Evolutionary conservation across 2,888 invertebrate genomes (phyloP), one percentile per base, ranked within the genome.

Genomic region (Asteroscopus sphinx): DNA sequence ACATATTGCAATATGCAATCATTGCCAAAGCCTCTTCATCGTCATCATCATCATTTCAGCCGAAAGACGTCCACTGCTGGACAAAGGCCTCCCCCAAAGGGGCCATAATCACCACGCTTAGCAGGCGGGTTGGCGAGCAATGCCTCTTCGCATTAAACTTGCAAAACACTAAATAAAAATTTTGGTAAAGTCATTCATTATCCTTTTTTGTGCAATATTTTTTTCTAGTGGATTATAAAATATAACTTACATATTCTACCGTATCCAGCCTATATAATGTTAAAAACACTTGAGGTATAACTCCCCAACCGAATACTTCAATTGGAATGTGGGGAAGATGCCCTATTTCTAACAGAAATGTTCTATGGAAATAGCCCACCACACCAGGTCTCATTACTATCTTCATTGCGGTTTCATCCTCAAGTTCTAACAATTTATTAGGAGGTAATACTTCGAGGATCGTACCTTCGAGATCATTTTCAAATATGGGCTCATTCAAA

Each of bases 221-320:
- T 12, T n/a, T 3, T 12, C 2, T 12, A 32, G 12, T n/a, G 12
- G 4, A 32, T 35, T 21, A 21, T 21, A 3, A 3, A 21, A 35
- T 15, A 28, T 3, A 9, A 80, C 83, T 81, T 75, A 91, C 88
- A 7, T 86, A 63, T 21, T 75, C 72, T 25, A 88, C 70, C 32
- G 88, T 77, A 39, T 83, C 78, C 9, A 91, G 89, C 59, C 95
- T 91, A 8, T 91, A 92, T 16, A 95, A 76, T 37, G 86, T 85
- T 21, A 95, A 79, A 77, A 94, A 95, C 26, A 96, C 81, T 89
- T 96, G 96, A 2, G 96, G 95, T 57, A 95, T 91, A 2, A 95
- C 94, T 9, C 95, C 95, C 85, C 94, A 95, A 28, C 96, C 96
- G 66, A 86, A 90, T 3, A 96, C 92, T 57, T 90, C 90, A 39